Percentiles rank a stretch among this genome's conserved stretches.
Conservation (phyloP, 2,888 invertebrate species). For the Cenopis cana region DNA sequence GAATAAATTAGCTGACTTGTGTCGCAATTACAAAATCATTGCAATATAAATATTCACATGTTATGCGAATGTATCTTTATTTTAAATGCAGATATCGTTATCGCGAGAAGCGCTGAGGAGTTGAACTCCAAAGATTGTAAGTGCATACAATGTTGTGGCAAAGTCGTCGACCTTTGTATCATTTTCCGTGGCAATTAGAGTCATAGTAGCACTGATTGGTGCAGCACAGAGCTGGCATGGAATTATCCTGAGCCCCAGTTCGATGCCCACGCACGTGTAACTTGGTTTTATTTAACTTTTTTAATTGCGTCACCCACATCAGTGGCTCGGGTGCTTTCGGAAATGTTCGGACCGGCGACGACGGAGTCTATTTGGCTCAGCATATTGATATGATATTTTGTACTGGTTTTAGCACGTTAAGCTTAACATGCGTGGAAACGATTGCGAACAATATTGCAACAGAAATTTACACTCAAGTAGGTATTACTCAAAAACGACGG, state of each 20-base stretch:
- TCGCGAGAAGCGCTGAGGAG: slow-evolving; percentile 1
- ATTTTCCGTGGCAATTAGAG: slow-evolving; percentile 41
- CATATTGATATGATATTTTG: background rate
- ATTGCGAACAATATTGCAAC: background rate
- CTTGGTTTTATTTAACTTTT: slow-evolving; percentile 70
- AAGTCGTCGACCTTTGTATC: slow-evolving; percentile 44
- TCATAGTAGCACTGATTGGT: slow-evolving; percentile 43
- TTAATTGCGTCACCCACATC: slow-evolving; percentile 76
- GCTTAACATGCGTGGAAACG: background rate
- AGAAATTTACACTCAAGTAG: background rate
- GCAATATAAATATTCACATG: slow-evolving; percentile 40
- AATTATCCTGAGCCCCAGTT: slow-evolving; percentile 48
- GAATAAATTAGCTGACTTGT: slow-evolving; percentile 66
- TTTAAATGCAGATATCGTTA: slow-evolving; percentile 10
- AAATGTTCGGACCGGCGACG: slow-evolving; percentile 45
- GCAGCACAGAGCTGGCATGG: slow-evolving; percentile 23
- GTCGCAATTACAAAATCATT: slow-evolving; percentile 60
- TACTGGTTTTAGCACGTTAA: background rate
- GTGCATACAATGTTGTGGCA: slow-evolving; percentile 10
- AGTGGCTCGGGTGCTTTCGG: slow-evolving; percentile 48
- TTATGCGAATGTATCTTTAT: slow-evolving; percentile 32
- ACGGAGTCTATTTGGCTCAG: background rate
- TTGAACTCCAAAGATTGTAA: background rate
- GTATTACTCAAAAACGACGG: too few relatives aligned
- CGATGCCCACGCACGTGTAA: slow-evolving; percentile 67